Base-by-base conservation (phyloP, 2,113 vertebrate genomes). In the Nematolebias whitei region DNA sequence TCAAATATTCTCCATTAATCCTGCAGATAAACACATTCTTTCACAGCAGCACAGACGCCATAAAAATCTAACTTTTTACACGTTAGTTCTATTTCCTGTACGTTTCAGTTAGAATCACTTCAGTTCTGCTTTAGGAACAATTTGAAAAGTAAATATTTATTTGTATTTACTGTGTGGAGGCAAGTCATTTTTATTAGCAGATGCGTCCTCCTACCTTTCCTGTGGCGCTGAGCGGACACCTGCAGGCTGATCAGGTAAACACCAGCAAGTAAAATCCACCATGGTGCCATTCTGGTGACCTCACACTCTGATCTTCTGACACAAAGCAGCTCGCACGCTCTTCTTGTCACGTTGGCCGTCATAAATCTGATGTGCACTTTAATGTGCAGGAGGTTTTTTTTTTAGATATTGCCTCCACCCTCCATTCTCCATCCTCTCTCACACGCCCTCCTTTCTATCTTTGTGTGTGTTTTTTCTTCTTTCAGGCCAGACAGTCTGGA, bases 161-260 rank as follows among this genome's bases (percentile, higher is more conserved):
- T 19, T 23, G 16, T 19, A n/a, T 32, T 52, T 32, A 32, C 7
- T 52, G 3, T 22, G 18, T 18, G 18, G 19, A 9, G 14, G 16
- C n/a, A 14, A 48, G 16, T 49, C 12, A n/a, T 12, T 24, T 13
- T 44, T 1, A 29, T 3, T 9, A 38, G 41, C 55, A 60, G 58
- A 57, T 62, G 57, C 12, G 45, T 45, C 16, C 45, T 59, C 86
- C 64, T 90, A 92, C 91, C 89, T 92, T 41, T 90, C 55, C 88
- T 85, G 68, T 80, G 80, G 63, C 84, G 87, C 66, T 76, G 87
- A 54, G 79, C 2, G 26, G 85, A 76, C 20, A 83, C 77, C 62
- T 64, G 70, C 63, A 74, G 55, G 51, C 82, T 20, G 64, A 74
- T 67, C 68, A 87, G 84, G 81, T 80, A 74, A 49, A 87, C 41